Conservation (phyloP, 2,113 vertebrate species). For the Spheniscus mendiculus region DNA sequence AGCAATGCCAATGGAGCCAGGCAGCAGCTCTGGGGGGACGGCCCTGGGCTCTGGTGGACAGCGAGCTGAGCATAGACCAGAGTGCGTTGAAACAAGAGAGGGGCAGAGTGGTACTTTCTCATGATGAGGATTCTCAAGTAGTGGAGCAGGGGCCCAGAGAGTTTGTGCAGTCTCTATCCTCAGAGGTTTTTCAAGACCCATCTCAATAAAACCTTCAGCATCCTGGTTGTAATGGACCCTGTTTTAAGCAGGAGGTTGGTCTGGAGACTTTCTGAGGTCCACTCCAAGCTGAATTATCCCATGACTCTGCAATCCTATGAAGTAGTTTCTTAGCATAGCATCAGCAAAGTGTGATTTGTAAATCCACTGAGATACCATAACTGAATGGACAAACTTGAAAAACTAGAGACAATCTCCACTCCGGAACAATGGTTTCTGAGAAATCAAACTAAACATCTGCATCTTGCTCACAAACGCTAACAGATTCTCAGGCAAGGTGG, state of each 20-base stretch:
- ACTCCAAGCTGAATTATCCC: background rate
- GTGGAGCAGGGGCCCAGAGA: background rate
- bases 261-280: background rate
- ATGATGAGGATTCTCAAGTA: background rate
- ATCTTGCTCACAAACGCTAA: background rate
- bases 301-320: background rate
- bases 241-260: background rate
- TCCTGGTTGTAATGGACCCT: background rate
- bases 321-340: background rate
- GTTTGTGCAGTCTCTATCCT: background rate
- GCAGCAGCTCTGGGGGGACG: background rate
- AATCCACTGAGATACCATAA: background rate
- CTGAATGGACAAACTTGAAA: background rate
- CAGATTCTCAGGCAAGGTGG: background rate
- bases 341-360: background rate
- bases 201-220: background rate
- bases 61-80: rapidly evolving
- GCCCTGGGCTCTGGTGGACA: background rate
- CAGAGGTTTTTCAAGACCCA: background rate
- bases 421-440: background rate
- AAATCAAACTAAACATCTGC: background rate
- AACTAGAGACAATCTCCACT: background rate
- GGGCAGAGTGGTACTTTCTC: background rate
- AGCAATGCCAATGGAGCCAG: rapidly evolving
- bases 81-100: rapidly evolving